Conservation (phyloP, 2,113 vertebrate genomes). For the Gnathochromis pfefferi region DNA sequence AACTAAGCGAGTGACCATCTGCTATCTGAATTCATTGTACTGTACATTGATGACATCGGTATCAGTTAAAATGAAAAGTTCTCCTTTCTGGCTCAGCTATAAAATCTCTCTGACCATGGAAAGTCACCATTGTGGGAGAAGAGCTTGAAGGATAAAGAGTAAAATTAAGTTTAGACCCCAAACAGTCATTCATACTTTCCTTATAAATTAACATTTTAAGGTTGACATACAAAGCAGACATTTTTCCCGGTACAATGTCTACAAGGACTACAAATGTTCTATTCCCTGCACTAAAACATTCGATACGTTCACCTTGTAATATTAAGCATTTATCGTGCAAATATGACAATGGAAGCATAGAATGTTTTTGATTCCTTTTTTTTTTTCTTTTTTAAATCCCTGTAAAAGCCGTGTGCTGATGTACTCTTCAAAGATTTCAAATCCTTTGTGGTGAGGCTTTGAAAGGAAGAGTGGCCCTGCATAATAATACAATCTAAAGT, state of each 20-base stretch:
- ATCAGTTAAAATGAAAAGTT: neutral
- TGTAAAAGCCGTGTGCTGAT: neutral
- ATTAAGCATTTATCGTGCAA: neutral
- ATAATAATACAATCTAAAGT: neutral
- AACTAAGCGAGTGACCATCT: neutral
- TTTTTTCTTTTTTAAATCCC: accelerated
- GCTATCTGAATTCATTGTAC: conserved; percentile 6
- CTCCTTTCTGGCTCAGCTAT: neutral
- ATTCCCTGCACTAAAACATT: neutral
- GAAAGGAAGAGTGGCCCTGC: neutral
- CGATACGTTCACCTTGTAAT: neutral
- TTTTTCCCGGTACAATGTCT: neutral
- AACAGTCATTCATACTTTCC: neutral
- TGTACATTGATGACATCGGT: conserved; percentile 4
- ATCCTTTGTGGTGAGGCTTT: neutral
- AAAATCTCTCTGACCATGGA: conserved; percentile 7
- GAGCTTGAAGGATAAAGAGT: neutral
- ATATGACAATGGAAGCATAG: neutral
- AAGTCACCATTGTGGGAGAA: neutral
- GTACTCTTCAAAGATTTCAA: neutral
- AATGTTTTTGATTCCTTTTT: neutral
- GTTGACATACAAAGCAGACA: neutral
- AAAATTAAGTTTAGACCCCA: neutral
- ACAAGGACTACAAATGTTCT: neutral
- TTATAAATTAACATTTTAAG: neutral